Percentiles rank a stretch among this genome's conserved stretches.
Conservation (phyloP, 2,113 vertebrate genomes). For the Microcebus ravelobensis region DNA sequence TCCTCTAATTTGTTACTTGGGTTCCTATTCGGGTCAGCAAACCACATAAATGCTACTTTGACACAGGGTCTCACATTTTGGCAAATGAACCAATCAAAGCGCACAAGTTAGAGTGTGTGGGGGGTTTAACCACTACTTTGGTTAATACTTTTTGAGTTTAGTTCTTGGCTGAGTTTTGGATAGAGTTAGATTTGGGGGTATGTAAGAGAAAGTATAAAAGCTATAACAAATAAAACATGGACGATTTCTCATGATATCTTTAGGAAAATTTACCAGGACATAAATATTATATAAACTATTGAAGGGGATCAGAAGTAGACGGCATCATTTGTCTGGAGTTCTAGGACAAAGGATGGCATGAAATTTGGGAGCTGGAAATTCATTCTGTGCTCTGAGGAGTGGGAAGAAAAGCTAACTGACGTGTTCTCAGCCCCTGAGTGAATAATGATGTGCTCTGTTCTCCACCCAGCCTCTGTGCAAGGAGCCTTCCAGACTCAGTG, state of each 20-base stretch:
- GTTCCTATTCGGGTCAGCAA: neutral
- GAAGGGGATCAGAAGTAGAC: neutral
- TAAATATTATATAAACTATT: neutral
- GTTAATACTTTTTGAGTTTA: neutral
- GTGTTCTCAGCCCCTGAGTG: neutral
- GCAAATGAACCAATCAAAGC: neutral
- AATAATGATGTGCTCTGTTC: neutral
- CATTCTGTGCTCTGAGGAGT: neutral
- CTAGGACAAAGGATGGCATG: neutral
- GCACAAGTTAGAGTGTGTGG: neutral
- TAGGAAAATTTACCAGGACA: neutral
- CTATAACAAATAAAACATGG: neutral
- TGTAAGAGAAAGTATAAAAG: neutral
- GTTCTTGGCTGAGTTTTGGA: neutral
- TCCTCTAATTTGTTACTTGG: neutral
- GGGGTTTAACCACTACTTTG: neutral
- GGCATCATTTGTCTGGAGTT: neutral
- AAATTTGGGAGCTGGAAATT: neutral
- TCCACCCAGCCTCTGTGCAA: neutral
- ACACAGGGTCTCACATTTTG: neutral
- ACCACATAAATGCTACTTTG: neutral
- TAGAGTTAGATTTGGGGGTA: neutral
- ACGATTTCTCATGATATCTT: neutral
- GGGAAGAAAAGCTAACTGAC: neutral
- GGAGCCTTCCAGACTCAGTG: neutral